Percentiles rank a stretch among this genome's conserved stretches.
Conservation (phyloP, 2,888 invertebrate species). For the Nomada goodeniana region DNA sequence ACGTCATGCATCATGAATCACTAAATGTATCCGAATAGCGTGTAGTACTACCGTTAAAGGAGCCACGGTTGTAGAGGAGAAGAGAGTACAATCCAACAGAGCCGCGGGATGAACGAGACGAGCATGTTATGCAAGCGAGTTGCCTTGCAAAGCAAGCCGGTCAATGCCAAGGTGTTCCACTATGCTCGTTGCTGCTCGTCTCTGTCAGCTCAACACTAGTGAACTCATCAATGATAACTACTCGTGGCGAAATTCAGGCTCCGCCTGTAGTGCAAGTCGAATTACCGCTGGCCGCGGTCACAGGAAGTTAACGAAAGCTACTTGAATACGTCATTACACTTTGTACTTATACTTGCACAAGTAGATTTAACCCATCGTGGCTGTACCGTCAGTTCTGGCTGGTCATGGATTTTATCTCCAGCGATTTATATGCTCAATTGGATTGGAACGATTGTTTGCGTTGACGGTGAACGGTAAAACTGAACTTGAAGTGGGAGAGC, state of each 20-base stretch:
- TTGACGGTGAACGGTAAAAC: no score
- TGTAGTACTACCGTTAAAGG: slow-evolving; percentile 38
- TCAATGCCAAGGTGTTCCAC: slow-evolving; percentile 83
- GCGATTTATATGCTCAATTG: no score
- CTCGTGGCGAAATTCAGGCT: slow-evolving; percentile 11
- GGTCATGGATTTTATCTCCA: no score
- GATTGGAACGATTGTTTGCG: no score
- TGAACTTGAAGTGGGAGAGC: no score
- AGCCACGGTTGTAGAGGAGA: slow-evolving; percentile 11
- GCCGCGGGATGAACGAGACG: slow-evolving; percentile 82
- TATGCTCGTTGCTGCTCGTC: slow-evolving; percentile 64
- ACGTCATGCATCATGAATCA: not conserved
- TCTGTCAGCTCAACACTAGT: slow-evolving; percentile 42
- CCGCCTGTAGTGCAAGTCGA: slow-evolving; percentile 14
- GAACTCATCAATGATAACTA: slow-evolving; percentile 51
- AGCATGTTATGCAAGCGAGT: slow-evolving; percentile 81
- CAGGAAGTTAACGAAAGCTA: not conserved
- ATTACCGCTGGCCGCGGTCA: slow-evolving; percentile 5
- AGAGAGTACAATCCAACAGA: slow-evolving; percentile 61
- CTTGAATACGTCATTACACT: no score
- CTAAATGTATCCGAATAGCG: slow-evolving; percentile 3
- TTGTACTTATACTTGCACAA: no score
- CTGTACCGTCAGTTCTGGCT: no score
- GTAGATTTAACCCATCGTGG: no score
- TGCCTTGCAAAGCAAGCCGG: slow-evolving; percentile 81